Evolutionary conservation across 1,140 invertebrate genomes (phyloP).

Genomic region (Halesus radiatus): DNA sequence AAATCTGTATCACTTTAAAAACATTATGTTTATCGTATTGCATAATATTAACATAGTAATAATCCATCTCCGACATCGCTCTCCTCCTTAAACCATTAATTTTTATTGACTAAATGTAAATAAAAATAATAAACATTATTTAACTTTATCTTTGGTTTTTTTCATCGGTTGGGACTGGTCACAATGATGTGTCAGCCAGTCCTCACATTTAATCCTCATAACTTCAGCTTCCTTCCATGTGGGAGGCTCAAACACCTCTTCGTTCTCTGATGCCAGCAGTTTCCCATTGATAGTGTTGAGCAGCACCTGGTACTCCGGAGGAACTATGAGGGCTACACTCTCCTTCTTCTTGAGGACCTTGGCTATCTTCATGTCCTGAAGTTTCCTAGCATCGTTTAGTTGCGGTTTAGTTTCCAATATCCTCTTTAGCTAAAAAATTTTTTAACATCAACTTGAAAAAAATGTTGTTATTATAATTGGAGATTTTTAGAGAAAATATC

Average conservation of each 20-base stretch:
- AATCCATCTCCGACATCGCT: too few relatives aligned
- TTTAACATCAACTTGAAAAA: too few relatives aligned
- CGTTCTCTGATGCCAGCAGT: neutral
- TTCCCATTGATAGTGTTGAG: neutral
- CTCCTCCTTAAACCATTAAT: too few relatives aligned
- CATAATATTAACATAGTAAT: too few relatives aligned
- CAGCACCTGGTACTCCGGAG: neutral
- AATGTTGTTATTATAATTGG: too few relatives aligned
- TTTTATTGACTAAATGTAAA: too few relatives aligned
- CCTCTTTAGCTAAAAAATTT: too few relatives aligned
- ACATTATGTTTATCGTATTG: too few relatives aligned
- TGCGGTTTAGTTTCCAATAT: too few relatives aligned
- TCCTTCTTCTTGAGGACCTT: conserved; percentile 9
- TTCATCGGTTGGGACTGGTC: neutral
- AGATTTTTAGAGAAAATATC: too few relatives aligned
- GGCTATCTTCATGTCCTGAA: neutral
- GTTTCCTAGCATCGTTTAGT: neutral
- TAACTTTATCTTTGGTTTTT: neutral
- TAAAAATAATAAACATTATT: too few relatives aligned
- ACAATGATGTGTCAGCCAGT: conserved; percentile 8
- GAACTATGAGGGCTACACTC: neutral
- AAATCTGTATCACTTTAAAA: too few relatives aligned
- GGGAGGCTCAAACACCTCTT: neutral
- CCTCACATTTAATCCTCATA: conserved; percentile 24
- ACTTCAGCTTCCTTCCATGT: conserved; percentile 12